A percentile compares a stretch with the other conserved stretches of the same genome.
phyloP scores from a whole-genome alignment of 1,140 invertebrate genomes.

The Elymnias hypermnestra region DNA sequence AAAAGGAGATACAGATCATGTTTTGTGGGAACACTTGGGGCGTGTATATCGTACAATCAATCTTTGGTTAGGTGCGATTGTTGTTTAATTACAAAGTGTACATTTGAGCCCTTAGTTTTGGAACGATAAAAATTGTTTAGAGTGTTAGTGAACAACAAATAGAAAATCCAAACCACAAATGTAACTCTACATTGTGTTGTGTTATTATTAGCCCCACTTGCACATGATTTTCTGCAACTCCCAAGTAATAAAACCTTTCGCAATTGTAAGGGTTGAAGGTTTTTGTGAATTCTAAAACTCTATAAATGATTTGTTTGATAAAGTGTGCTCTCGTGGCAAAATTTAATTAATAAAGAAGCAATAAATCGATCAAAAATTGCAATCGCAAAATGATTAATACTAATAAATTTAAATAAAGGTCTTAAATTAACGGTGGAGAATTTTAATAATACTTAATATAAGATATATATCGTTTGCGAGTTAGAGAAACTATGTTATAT shows the following conservation, averaged over 20 bases:
- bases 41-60: background rate
- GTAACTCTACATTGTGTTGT: background rate
- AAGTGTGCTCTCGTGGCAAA: background rate
- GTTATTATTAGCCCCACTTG: too few species aligned
- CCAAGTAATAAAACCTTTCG: slow-evolving; percentile 3
- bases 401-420: too few species aligned
- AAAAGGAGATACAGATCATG: slow-evolving; percentile 3
- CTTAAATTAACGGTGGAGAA: background rate
- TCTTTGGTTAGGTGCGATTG: background rate
- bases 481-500: slow-evolving; percentile 50
- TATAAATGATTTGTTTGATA: background rate
- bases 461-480: slow-evolving; percentile 41
- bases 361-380: too few species aligned
- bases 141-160: too few species aligned
- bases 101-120: too few species aligned
- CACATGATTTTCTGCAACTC: too few species aligned
- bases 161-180: too few species aligned
- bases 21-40: background rate
- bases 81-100: background rate
- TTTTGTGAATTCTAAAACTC: slow-evolving; percentile 34
- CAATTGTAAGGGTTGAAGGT: slow-evolving; percentile 14
- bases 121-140: too few species aligned
- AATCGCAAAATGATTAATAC: too few species aligned
- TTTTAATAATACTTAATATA: slow-evolving; percentile 29
- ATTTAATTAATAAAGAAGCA: too few species aligned